phyloP scores from a whole-genome alignment of 2,888 invertebrate genomes.

The Pantelozetes paolii region DNA sequence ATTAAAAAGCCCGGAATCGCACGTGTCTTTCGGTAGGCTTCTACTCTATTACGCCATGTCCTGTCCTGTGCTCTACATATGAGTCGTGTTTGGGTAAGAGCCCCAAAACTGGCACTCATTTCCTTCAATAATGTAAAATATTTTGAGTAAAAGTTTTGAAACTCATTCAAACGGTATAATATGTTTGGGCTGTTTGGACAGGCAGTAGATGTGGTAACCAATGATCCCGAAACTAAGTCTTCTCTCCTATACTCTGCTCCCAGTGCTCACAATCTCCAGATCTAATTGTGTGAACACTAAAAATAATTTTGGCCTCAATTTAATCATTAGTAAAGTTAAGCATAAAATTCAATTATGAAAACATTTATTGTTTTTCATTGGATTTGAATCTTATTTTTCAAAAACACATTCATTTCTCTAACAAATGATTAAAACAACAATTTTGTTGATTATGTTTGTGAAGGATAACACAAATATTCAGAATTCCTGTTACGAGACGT shows the following conservation, averaged over 20 bases:
- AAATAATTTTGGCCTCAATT: conserved; percentile 23
- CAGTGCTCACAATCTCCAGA: not conserved
- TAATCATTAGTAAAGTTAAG: conserved; percentile 17
- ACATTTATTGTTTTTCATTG: conserved; percentile 9
- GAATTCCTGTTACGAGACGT: not conserved
- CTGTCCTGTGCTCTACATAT: conserved; percentile 8
- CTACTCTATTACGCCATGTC: not conserved
- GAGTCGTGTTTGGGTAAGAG: not conserved
- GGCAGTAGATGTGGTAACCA: not conserved
- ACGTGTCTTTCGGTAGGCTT: conserved; percentile 8
- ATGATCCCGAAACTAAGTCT: not conserved
- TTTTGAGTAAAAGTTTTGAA: conserved; percentile 7
- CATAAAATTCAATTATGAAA: conserved; percentile 22
- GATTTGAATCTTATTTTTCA: not conserved
- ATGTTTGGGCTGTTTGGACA: conserved; percentile 18
- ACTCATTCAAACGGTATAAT: conserved; percentile 18
- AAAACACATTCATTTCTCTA: not conserved
- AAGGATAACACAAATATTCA: not conserved
- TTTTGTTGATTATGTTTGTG: no score
- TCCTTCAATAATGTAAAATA: conserved; percentile 27
- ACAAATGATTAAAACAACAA: not conserved
- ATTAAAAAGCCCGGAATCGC: conserved; percentile 1
- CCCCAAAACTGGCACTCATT: conserved; percentile 12
- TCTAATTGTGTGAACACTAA: conserved; percentile 30
- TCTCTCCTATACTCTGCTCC: conserved; percentile 3